Conservation (phyloP, 2,113 vertebrate species). For the Syrmaticus mikado region DNA sequence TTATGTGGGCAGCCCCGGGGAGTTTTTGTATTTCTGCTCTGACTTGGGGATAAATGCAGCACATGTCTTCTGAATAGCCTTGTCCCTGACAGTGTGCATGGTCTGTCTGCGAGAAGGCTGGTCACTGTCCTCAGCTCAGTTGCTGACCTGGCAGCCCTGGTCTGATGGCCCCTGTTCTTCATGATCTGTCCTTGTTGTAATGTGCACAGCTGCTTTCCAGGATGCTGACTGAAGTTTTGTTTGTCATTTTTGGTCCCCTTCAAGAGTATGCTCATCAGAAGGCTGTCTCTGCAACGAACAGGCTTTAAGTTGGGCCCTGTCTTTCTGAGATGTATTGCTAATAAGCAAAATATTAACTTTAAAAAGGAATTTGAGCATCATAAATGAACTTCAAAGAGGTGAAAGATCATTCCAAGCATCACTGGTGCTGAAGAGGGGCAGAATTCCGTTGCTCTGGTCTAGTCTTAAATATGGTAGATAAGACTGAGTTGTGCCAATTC, state of each 20-base stretch:
- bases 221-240: neutral
- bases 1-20: neutral
- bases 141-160: neutral
- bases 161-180: neutral
- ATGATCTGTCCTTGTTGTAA: neutral
- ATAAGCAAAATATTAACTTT: neutral
- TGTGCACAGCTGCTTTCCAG: neutral
- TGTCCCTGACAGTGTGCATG: fast-evolving
- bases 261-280: fast-evolving
- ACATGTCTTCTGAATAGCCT: neutral
- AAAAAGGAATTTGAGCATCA: fast-evolving
- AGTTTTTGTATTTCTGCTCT: neutral
- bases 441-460: neutral
- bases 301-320: neutral
- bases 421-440: neutral
- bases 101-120: neutral
- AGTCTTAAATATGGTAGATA: neutral
- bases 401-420: neutral
- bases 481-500: neutral
- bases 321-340: neutral
- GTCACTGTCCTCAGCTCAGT: neutral
- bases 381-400: neutral
- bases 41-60: neutral
- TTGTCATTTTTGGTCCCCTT: neutral
- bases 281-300: neutral